A percentile compares a stretch with the other conserved stretches of the same genome.
Conservation (phyloP, 2,113 vertebrate species). For the Sialia sialis region DNA sequence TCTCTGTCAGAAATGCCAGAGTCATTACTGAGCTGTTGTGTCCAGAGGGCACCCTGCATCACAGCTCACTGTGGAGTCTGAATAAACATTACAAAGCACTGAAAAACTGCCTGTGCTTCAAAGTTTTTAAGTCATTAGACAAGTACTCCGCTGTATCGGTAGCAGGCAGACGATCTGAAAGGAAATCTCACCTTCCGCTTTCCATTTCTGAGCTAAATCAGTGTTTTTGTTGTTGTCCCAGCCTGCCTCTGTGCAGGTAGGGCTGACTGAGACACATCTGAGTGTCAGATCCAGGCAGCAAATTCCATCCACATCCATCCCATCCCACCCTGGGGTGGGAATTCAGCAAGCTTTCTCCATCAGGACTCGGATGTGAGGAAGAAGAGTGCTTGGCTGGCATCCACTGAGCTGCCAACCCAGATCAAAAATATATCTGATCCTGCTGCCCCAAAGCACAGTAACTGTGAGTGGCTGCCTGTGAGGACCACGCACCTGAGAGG, state of each 20-base stretch:
- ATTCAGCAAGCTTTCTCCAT: neutral
- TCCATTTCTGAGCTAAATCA: neutral
- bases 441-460: neutral
- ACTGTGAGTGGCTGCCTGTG: neutral
- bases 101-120: neutral
- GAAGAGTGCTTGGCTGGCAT: neutral
- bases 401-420: neutral
- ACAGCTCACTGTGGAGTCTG: neutral
- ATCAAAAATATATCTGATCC: accelerated
- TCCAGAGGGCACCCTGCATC: slow-evolving; percentile 35
- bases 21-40: slow-evolving; percentile 24
- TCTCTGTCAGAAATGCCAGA: slow-evolving; percentile 46
- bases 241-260: neutral
- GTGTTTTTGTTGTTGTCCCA: neutral
- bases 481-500: accelerated
- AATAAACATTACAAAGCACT: slow-evolving; percentile 28
- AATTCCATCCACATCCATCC: neutral
- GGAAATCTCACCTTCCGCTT: neutral
- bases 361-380: neutral
- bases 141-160: neutral
- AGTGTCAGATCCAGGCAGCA: neutral
- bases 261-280: neutral
- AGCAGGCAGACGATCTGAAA: neutral
- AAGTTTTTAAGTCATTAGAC: neutral
- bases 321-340: neutral